Evolutionary conservation across 1,140 invertebrate species (phyloP), one percentile per base, ranked within the genome.

Genomic region (Meloidogyne hapla): DNA sequence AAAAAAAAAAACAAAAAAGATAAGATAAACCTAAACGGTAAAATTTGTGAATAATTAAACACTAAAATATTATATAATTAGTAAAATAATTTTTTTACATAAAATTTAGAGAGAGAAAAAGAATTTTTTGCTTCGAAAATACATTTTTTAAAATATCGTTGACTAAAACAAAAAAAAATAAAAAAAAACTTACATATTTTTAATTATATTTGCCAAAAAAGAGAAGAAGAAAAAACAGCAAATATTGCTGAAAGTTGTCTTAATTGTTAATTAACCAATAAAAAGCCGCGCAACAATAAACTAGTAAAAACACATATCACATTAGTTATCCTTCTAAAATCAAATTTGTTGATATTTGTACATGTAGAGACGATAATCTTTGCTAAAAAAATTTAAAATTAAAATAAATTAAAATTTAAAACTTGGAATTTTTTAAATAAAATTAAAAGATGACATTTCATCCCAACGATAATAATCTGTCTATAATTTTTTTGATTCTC

Each of bases 321-420:
- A n/a, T n/a, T n/a, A n/a, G n/a, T n/a, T n/a, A n/a, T n/a, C n/a
- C n/a, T n/a, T n/a, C n/a, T 63, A 6, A 63, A 33, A 73, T 63
- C 15, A 61, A 48, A 63, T 18, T 28, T 78, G 68, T 56, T 83
- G 80, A 68, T 81, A 86, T 56, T 84, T 79, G 76, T 87, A 87
- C 21, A 87, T 74, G 75, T 87, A 87, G 61, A 87, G 83, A 67
- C 85, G 86, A 89, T 98, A 99, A 88, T 99, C 96, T 89, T 99
- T 99, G 90, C 94, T 96, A 12, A 12, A 73, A 28, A 38, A 70
- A n/a, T 42, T 23, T 26, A 10, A 33, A 23, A 21, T 4, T 21
- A 15, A 8, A 26, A 56, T n/a, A n/a, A n/a, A n/a, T n/a, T n/a
- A n/a, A n/a, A n/a, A n/a, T n/a, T n/a, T n/a, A n/a, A n/a, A n/a